Percentiles rank a stretch among this genome's conserved stretches.
Evolutionary conservation across 1,140 invertebrate species (phyloP).

Genomic region (Parasteatoda tepidariorum): DNA sequence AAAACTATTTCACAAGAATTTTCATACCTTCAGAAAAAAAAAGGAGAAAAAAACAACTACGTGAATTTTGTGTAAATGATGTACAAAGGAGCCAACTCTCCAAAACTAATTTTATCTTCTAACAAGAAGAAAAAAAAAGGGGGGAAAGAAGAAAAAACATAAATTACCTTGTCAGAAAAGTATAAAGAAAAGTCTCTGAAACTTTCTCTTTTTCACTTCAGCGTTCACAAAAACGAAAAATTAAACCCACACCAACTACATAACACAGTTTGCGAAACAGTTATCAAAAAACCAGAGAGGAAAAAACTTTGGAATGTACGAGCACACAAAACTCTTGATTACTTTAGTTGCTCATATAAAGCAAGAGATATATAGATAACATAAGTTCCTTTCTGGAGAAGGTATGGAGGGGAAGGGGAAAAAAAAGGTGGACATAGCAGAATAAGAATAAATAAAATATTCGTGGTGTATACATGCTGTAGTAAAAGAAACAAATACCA

Average conservation of each 20-base stretch:
- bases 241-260: slow-evolving; percentile 1
- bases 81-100: not conserved
- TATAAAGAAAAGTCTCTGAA: slow-evolving; percentile 2
- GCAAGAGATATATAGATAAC: slow-evolving; percentile 21
- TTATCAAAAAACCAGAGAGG: not conserved
- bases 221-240: slow-evolving; percentile 30
- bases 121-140: not conserved
- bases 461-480: slow-evolving; percentile 5
- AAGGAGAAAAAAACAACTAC: too few relatives aligned
- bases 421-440: not conserved
- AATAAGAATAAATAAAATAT: slow-evolving; percentile 56
- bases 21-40: too few relatives aligned
- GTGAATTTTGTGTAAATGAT: not conserved
- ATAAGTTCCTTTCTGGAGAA: slow-evolving; percentile 18
- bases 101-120: not conserved
- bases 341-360: slow-evolving; percentile 46
- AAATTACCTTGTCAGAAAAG: not conserved
- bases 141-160: not conserved
- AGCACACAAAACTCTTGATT: slow-evolving; percentile 44
- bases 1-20: too few relatives aligned
- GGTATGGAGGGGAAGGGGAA: not conserved
- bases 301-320: not conserved
- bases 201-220: slow-evolving; percentile 24
- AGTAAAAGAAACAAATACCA: slow-evolving; percentile 32
- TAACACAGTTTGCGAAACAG: not conserved